Evolutionary conservation across 1,140 invertebrate genomes (phyloP).

Genomic region (Drosophila sp.): DNA sequence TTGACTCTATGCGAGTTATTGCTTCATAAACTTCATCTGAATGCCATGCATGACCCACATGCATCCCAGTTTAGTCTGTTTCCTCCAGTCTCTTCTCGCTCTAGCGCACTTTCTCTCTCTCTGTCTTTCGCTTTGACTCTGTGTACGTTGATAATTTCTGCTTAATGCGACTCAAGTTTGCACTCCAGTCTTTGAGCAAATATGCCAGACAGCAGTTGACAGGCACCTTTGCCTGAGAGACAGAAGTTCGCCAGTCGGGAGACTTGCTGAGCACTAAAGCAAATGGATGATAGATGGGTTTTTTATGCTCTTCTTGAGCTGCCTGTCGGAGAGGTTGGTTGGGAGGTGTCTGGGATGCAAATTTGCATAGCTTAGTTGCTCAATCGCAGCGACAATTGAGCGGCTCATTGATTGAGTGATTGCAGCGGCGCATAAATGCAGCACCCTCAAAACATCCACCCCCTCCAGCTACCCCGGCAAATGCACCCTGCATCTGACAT

Average conservation of each 20-base stretch:
- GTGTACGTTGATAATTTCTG: conserved; percentile 71
- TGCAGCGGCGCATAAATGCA: conserved; percentile 55
- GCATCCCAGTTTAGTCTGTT: background rate
- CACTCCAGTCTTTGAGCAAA: conserved; percentile 76
- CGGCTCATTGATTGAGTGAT: conserved; percentile 73
- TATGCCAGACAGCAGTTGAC: conserved; percentile 59
- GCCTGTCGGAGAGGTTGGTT: background rate
- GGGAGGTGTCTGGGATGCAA: conserved; percentile 29
- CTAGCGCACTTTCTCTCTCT: background rate
- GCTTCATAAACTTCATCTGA: conserved; percentile 28
- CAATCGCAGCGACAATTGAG: conserved; percentile 78
- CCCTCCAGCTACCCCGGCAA: background rate
- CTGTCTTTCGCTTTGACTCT: conserved; percentile 5
- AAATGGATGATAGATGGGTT: conserved; percentile 56
- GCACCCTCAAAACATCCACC: conserved; percentile 38
- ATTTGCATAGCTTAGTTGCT: conserved; percentile 80
- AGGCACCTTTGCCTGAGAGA: conserved; percentile 44
- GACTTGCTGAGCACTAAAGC: conserved; percentile 31
- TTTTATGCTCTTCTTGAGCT: conserved; percentile 28
- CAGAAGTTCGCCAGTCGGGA: conserved; percentile 29
- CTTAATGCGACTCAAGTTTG: conserved; percentile 80
- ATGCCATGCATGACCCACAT: conserved; percentile 28
- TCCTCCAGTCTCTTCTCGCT: background rate
- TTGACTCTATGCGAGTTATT: conserved; percentile 17
- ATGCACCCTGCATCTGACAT: background rate